These are phyloP conservation scores for Atherix ibis DNA, from an alignment of 2,888 invertebrate genomes.

Conservation along the genomic window DNA sequence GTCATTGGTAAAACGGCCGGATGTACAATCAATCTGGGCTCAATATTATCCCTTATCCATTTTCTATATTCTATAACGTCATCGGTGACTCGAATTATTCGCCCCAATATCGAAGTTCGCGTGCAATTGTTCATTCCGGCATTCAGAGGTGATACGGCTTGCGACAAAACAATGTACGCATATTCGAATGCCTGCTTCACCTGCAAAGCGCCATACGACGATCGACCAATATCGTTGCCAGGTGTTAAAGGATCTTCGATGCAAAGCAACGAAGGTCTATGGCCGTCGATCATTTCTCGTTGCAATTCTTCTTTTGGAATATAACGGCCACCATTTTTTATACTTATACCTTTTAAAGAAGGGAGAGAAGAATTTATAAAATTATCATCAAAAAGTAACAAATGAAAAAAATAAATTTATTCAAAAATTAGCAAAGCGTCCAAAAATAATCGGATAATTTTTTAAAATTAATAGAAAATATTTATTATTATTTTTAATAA, in stretches of 20 bases:
- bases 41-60: constrained; percentile 33
- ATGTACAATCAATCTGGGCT: constrained; percentile 22
- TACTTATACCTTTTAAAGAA: constrained; percentile 44
- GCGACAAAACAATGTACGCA: constrained; percentile 74
- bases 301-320: constrained; percentile 88
- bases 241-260: constrained; percentile 95
- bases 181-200: constrained; percentile 92
- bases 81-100: constrained; percentile 85
- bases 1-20: constrained; percentile 12
- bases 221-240: constrained; percentile 94
- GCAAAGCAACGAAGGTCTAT: constrained; percentile 83
- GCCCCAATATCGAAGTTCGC: constrained; percentile 58
- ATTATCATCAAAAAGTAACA: constrained; percentile 1
- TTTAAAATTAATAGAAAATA: too few species aligned
- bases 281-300: constrained; percentile 86
- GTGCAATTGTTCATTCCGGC: constrained; percentile 39
- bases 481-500: too few species aligned
- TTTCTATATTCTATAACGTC: constrained; percentile 58
- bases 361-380: not conserved
- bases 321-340: constrained; percentile 86
- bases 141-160: constrained; percentile 47
- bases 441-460: too few species aligned
- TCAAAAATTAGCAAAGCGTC: too few species aligned
- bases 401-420: too few species aligned
- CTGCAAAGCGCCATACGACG: constrained; percentile 62